Percentiles rank a stretch among this genome's conserved stretches.
Conservation (phyloP, 2,797 vertebrate species). For the Sebastes kiyomatsui region DNA sequence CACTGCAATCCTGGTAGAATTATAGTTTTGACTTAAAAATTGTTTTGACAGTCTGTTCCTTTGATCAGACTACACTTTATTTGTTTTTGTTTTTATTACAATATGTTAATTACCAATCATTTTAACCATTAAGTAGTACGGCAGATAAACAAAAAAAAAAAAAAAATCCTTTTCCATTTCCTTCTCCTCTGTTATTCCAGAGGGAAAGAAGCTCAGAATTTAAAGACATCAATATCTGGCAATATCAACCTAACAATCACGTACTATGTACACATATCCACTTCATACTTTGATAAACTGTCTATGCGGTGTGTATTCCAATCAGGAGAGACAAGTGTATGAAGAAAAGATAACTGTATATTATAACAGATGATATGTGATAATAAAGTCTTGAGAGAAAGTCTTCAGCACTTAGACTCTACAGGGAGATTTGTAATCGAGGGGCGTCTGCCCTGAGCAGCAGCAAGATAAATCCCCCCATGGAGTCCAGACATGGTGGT, state of each 20-base stretch:
- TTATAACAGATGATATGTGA: neutral
- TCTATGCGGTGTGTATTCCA: neutral
- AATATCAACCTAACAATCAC: neutral
- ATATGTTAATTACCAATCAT: neutral
- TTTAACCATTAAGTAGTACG: neutral
- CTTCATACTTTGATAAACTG: neutral
- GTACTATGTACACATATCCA: neutral
- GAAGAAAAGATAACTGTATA: neutral
- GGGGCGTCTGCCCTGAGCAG: neutral
- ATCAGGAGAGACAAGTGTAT: neutral
- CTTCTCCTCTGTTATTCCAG: neutral
- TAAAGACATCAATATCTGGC: neutral
- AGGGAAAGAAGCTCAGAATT: neutral
- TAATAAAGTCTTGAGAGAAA: neutral
- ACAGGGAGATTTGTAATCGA: neutral
- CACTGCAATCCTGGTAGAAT: neutral
- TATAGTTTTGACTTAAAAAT: slow-evolving; percentile 2
- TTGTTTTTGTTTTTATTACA: neutral
- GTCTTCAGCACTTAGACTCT: neutral
- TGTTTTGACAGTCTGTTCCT: neutral
- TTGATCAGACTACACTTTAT: neutral
- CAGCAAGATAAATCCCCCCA: neutral
- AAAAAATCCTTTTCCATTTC: neutral
- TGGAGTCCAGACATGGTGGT: neutral
- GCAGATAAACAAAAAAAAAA: neutral